These are phyloP conservation scores for Parnassius apollo DNA, from an alignment of 2,888 invertebrate species.

Conservation along the genomic window DNA sequence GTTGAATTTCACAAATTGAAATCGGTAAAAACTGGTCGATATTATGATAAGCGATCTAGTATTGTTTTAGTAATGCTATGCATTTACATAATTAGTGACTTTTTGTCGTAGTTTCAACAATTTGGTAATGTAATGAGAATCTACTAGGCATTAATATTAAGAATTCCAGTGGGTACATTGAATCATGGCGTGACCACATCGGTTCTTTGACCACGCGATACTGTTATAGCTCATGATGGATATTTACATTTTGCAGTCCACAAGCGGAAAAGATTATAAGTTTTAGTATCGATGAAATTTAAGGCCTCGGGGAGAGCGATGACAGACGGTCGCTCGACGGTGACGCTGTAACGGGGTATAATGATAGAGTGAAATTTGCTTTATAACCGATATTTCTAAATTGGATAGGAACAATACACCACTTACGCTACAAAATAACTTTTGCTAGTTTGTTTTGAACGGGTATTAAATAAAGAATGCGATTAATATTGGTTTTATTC, in stretches of 20 bases:
- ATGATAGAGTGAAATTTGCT: conserved; percentile 31
- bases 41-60: no score
- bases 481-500: no score
- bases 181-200: conserved; percentile 37
- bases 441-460: no score
- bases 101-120: conserved; percentile 23
- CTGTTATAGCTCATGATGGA: conserved; percentile 48
- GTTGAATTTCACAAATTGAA: no score
- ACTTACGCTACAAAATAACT: conserved; percentile 1
- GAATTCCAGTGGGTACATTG: conserved; percentile 32
- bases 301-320: conserved; percentile 47
- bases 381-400: conserved; percentile 28
- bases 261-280: conserved; percentile 60
- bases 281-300: conserved; percentile 51
- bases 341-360: conserved; percentile 37
- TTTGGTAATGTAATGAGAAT: conserved; percentile 32
- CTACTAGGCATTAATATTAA: conserved; percentile 17
- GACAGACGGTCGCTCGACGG: conserved; percentile 36
- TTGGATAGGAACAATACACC: conserved; percentile 21
- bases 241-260: conserved; percentile 50
- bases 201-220: conserved; percentile 36
- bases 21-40: no score
- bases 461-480: no score
- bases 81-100: no score
- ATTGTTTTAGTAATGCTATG: no score